Conservation (phyloP, 2,888 invertebrate genomes). For the Autographa pulchrina region DNA sequence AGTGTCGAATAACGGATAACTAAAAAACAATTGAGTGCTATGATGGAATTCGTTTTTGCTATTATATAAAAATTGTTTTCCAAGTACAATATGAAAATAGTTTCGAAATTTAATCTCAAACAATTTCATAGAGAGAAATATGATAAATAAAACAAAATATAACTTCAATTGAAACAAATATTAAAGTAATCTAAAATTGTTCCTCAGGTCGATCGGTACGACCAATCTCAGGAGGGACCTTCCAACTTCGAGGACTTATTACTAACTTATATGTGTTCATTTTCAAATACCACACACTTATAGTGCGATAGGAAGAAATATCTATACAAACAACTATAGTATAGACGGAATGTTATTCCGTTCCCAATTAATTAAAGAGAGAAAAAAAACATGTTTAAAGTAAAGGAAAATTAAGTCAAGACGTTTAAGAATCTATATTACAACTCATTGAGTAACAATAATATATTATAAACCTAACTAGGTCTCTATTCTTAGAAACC, state of each 20-base stretch:
- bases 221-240: background rate
- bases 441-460: no score
- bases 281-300: background rate
- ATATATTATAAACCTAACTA: no score
- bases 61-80: background rate
- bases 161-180: constrained; percentile 1
- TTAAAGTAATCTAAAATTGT: constrained; percentile 4
- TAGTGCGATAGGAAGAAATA: background rate
- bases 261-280: constrained; percentile 2
- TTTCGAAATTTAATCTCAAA: background rate
- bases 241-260: background rate
- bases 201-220: background rate
- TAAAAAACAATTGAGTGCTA: background rate
- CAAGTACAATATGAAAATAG: background rate
- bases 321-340: background rate
- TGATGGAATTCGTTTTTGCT: background rate
- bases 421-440: no score
- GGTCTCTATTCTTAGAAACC: no score
- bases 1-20: background rate
- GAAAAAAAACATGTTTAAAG: no score
- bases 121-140: background rate
- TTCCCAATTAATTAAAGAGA: no score
- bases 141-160: background rate
- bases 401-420: no score
- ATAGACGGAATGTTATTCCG: no score